Evolutionary conservation across 2,888 invertebrate species (phyloP), one percentile per base, ranked within the genome.

Genomic region (Pachymerium ferrugineum): DNA sequence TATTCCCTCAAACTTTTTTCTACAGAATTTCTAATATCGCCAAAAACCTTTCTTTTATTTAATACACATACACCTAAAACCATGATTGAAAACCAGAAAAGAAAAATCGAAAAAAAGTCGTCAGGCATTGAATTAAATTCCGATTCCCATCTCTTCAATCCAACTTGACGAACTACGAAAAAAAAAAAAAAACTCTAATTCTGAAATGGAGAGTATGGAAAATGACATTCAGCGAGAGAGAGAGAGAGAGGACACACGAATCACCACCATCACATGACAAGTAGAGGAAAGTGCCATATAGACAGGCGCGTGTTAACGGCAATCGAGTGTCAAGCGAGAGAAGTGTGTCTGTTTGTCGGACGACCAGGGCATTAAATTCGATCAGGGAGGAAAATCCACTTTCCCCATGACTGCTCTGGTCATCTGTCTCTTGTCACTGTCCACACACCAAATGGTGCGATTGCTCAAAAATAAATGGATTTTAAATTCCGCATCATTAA

Each of bases 401-500:
- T 47, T 22, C 47, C 22, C 8, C 16, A n/a, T 22, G 42, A 42
- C 47, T 16, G n/a, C n/a, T n/a, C 16, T 47, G 47, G 47, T 47
- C 47, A 47, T 47, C 47, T 47, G 47, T 47, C 47, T 47, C 22
- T 47, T 47, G 47, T 47, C 47, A 47, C 47, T 47, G 47, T 16
- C 47, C 47, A 47, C 47, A 16, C 47, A 47, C 47, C 16, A 14
- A n/a, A 8, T 19, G 47, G 16, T 19, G 16, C 47, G 19, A 16
- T 19, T 19, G 47, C 47, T 47, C 16, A 47, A 47, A 47, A 68
- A 35, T 12, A 25, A 68, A 68, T 68, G 68, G 68, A 68, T 68
- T 68, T 68, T 68, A 68, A 68, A 68, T 68, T 68, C 68, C 10
- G 30, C 68, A 30, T 68, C 68, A 68, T 68, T 68, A 68, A 68